Percentiles rank a stretch among this genome's conserved stretches.
Evolutionary conservation across 2,797 vertebrate genomes (phyloP).

Genomic region (Lepilemur ruficaudatus): DNA sequence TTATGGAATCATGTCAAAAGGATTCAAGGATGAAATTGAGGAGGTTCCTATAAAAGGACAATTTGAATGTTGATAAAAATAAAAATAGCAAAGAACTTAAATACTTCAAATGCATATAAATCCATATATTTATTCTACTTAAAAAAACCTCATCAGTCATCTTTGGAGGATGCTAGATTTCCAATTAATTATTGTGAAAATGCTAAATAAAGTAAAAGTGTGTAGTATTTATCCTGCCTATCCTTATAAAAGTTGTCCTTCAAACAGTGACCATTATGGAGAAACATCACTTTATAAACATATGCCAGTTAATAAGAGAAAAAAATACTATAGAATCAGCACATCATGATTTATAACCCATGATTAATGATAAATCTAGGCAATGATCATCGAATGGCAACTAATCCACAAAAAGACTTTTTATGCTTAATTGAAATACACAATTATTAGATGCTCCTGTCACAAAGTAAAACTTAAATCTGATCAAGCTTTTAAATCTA

Average conservation of each 20-base stretch:
- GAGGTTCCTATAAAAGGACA: not conserved
- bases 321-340: not conserved
- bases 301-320: not conserved
- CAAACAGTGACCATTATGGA: not conserved
- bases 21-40: not conserved
- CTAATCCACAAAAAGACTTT: not conserved
- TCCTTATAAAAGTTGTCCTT: not conserved
- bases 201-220: not conserved
- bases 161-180: slow-evolving; percentile 13
- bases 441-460: not conserved
- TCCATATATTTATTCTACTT: not conserved
- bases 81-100: not conserved
- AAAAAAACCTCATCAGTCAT: not conserved
- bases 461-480: slow-evolving; percentile 29
- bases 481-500: slow-evolving; percentile 37
- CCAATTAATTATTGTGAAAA: slow-evolving; percentile 36
- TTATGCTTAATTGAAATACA: not conserved
- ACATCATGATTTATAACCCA: not conserved
- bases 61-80: not conserved
- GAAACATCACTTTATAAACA: not conserved
- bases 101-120: slow-evolving; percentile 7
- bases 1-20: slow-evolving; percentile 18
- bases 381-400: not conserved
- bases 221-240: not conserved
- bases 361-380: slow-evolving; percentile 11